Percentiles rank a stretch among this genome's conserved stretches.
phyloP scores from a whole-genome alignment of 2,797 vertebrate species.

The Macropus fuliginosus region DNA sequence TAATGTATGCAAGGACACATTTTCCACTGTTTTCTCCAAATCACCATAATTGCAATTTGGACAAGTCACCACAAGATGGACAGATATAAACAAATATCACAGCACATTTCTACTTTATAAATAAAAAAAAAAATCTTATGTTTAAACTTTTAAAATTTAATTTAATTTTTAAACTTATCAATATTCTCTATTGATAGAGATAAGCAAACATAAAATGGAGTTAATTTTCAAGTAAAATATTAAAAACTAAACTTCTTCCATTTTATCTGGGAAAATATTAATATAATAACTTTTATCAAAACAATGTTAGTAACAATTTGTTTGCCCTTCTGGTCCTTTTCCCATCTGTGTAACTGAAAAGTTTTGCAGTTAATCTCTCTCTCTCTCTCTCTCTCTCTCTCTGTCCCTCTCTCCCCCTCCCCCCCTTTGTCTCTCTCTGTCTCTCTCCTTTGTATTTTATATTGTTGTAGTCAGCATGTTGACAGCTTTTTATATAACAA shows the following conservation, averaged over 20 bases:
- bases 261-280: slow-evolving; percentile 20
- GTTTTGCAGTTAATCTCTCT: neutral
- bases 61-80: neutral
- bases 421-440: neutral
- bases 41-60: neutral
- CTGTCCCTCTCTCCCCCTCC: too few species aligned
- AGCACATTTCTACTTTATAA: neutral
- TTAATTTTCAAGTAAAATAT: neutral
- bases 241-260: slow-evolving; percentile 21
- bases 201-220: neutral
- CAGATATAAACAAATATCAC: neutral
- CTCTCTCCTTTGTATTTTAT: slow-evolving; percentile 26
- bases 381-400: neutral
- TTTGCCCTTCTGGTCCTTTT: neutral
- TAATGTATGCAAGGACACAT: neutral
- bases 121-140: neutral
- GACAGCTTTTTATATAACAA: neutral
- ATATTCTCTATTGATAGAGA: neutral
- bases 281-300: neutral
- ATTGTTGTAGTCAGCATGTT: neutral
- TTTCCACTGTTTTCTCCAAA: neutral
- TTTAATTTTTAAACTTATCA: neutral
- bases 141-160: neutral
- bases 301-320: neutral
- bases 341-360: neutral